Percentiles rank a stretch among this genome's conserved stretches.
These are phyloP conservation scores for Eidolon dupreanum DNA, from an alignment of 2,797 vertebrate species.

Conservation along the genomic window DNA sequence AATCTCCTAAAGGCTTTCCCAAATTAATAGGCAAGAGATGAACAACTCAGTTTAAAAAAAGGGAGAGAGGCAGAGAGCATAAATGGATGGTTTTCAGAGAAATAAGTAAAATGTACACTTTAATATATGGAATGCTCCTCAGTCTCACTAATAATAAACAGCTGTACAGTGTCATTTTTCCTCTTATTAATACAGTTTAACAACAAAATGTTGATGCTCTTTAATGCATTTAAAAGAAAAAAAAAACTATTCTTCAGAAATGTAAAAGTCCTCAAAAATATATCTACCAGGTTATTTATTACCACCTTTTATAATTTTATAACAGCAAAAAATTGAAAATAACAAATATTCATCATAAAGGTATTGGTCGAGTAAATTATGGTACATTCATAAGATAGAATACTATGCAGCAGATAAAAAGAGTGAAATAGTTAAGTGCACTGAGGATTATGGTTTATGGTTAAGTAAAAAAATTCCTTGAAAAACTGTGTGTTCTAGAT, in stretches of 20 bases:
- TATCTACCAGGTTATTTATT: neutral
- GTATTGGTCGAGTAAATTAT: neutral
- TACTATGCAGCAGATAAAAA: neutral
- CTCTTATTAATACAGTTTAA: neutral
- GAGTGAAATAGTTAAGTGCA: neutral
- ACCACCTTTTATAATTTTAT: neutral
- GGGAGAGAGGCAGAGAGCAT: neutral
- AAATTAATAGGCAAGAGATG: neutral
- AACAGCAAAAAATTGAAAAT: conserved; percentile 15
- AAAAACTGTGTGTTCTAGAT: neutral
- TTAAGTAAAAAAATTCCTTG: neutral
- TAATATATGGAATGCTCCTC: neutral
- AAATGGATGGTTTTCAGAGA: neutral
- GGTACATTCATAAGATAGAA: neutral
- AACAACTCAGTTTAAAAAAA: neutral
- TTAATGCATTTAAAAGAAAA: neutral
- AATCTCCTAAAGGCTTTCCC: neutral
- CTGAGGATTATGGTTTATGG: neutral
- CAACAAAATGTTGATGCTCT: neutral
- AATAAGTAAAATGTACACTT: neutral
- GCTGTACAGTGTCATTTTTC: neutral
- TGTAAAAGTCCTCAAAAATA: neutral
- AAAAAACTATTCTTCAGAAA: neutral
- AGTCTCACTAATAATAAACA: neutral
- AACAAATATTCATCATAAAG: neutral